Conservation (phyloP, 2,113 vertebrate genomes). For the Pituophis catenifer region DNA sequence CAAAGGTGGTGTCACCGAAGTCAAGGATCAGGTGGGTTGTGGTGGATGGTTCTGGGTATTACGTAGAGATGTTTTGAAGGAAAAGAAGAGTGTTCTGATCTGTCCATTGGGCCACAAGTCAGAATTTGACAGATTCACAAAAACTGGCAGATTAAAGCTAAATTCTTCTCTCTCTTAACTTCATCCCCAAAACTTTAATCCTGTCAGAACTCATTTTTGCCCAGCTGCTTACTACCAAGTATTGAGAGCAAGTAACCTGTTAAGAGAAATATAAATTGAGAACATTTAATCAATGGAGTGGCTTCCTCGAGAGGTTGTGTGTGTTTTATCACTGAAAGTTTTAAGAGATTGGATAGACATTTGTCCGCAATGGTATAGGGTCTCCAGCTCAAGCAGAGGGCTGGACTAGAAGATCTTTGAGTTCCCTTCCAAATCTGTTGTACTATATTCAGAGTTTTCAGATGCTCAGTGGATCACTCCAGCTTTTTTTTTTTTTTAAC, state of each 20-base stretch:
- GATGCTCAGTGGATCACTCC: neutral
- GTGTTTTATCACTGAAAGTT: no score
- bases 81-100: neutral
- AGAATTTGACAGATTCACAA: neutral
- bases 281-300: no score
- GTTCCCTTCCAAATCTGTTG: no score
- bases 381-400: no score
- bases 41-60: neutral
- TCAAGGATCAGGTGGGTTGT: conserved; percentile 57
- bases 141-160: neutral
- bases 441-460: neutral
- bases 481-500: neutral
- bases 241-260: neutral
- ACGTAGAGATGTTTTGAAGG: neutral
- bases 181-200: neutral
- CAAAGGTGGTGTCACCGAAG: conserved; percentile 25
- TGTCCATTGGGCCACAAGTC: neutral
- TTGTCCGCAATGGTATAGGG: no score
- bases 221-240: neutral
- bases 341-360: no score
- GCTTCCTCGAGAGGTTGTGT: no score
- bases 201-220: neutral
- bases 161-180: neutral
- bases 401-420: no score
- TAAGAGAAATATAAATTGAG: neutral